Evolutionary conservation across 2,888 invertebrate species (phyloP), one percentile per base, ranked within the genome.

Genomic region (Crocallis elinguaria): DNA sequence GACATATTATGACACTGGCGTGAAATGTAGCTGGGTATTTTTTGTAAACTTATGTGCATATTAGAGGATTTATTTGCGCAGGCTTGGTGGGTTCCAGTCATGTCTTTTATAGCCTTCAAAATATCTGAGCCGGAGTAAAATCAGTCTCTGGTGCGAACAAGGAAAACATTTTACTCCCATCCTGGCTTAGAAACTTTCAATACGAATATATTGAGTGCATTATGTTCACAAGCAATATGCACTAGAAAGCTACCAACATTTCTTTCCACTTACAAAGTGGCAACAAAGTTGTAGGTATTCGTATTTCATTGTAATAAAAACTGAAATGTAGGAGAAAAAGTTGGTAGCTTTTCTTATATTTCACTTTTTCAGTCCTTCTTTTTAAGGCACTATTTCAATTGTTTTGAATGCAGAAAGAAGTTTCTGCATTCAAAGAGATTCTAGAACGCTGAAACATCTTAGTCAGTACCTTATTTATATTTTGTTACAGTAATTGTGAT

Each of bases 131-230:
- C n/a, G n/a, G n/a, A n/a, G 7, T 23, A 8, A 1, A 6, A 8
- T 8, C 6, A 6, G 62, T 46, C 41, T 57, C 60, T 62, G 41
- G 55, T 62, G 64, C 54, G 69, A 72, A 77, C 77, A 76, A 64
- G 74, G 71, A 73, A 77, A 79, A 75, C 68, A 76, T 79, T 76
- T 77, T 77, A 76, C 66, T 69, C 62, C 39, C 38, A 58, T 51
- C 36, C 62, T 64, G 55, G 60, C 69, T 71, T 57, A 64, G 64
- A 66, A 76, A 73, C 64, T 76, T 73, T 66, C 54, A 60, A 60
- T 66, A 64, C 29, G 14, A 48, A 42, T 60, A 54, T 39, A 49
- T 48, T 43, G 45, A 60, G 52, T 57, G 57, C 55, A 57, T 46
- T 49, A 55, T 54, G 45, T 43, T 49, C 49, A 50, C 58, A 54